Percentiles rank a stretch among this genome's conserved stretches.
phyloP scores from a whole-genome alignment of 2,888 invertebrate species.

The Penaeus monodon region DNA sequence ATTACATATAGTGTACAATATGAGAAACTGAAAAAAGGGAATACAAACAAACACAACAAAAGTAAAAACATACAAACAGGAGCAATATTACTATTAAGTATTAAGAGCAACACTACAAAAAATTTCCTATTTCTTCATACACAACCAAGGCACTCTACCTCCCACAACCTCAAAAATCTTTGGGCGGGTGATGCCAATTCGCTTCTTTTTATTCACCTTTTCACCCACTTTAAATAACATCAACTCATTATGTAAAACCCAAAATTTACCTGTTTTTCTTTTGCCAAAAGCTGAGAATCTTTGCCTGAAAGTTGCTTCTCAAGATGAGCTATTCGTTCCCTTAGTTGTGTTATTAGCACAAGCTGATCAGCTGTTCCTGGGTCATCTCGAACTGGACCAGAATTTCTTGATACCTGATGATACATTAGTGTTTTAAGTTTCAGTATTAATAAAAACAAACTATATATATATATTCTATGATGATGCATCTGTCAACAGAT shows the following conservation, averaged over 20 bases:
- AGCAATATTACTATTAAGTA: too few species aligned
- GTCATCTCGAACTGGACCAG: conserved; percentile 70
- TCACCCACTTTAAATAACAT: neutral
- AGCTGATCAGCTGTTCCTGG: conserved; percentile 82
- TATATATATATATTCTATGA: neutral
- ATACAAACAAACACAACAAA: too few species aligned
- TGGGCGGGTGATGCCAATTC: too few species aligned
- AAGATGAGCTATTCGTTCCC: conserved; percentile 91
- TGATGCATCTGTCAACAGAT: too few species aligned
- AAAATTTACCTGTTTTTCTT: conserved; percentile 86
- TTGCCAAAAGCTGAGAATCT: conserved; percentile 86
- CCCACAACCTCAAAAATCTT: too few species aligned
- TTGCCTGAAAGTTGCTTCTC: conserved; percentile 89
- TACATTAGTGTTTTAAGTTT: neutral
- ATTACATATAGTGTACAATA: too few species aligned
- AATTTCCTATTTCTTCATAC: too few species aligned
- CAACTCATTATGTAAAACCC: neutral
- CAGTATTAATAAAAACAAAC: neutral
- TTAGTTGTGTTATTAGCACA: conserved; percentile 93
- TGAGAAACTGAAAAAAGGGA: too few species aligned
- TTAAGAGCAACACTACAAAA: too few species aligned
- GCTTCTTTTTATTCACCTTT: neutral
- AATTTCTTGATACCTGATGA: conserved; percentile 49
- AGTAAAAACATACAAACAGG: too few species aligned
- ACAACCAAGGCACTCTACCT: too few species aligned